Percentiles rank a stretch among this genome's conserved stretches.
Evolutionary conservation across 1,140 invertebrate genomes (phyloP).

Genomic region (Proales similis): DNA sequence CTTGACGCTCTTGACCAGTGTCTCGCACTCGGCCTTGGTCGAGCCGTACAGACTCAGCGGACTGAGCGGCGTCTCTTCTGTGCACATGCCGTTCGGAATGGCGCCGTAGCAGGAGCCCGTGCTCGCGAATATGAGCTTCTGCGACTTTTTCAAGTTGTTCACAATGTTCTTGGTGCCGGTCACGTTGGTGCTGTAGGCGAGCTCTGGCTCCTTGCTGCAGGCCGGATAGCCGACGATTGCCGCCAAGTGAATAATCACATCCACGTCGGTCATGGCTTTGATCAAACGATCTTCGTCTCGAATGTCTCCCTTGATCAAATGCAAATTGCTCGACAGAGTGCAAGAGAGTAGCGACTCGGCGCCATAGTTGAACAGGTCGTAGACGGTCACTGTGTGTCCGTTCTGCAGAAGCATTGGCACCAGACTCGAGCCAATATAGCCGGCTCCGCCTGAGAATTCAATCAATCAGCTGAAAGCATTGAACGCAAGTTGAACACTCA

Average conservation of each 20-base stretch:
- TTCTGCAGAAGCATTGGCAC: constrained; percentile 41
- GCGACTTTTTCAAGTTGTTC: constrained; percentile 39
- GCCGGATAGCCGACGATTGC: constrained; percentile 45
- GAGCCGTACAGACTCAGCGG: constrained; percentile 43
- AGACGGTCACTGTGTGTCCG: constrained; percentile 42
- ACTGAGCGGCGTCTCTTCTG: constrained; percentile 41
- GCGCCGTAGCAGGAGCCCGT: constrained; percentile 45
- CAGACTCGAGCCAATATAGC: constrained; percentile 43
- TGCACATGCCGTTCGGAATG: constrained; percentile 40
- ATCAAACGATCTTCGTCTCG: constrained; percentile 38
- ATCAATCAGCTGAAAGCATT: no score
- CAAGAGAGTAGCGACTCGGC: constrained; percentile 40
- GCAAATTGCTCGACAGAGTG: constrained; percentile 37
- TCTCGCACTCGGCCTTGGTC: constrained; percentile 42
- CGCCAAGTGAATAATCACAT: constrained; percentile 43
- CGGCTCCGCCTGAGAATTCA: constrained; percentile 44
- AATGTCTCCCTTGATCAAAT: constrained; percentile 42
- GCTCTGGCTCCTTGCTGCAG: constrained; percentile 41
- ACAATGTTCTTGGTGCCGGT: constrained; percentile 40
- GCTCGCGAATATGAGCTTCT: constrained; percentile 43
- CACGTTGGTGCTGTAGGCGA: constrained; percentile 41
- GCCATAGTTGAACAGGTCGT: constrained; percentile 42
- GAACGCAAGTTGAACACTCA: no score
- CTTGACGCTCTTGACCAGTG: constrained; percentile 38
- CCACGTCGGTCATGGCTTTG: constrained; percentile 39